Evolutionary conservation across 2,113 vertebrate genomes (phyloP).

Genomic region (Galbula dea): DNA sequence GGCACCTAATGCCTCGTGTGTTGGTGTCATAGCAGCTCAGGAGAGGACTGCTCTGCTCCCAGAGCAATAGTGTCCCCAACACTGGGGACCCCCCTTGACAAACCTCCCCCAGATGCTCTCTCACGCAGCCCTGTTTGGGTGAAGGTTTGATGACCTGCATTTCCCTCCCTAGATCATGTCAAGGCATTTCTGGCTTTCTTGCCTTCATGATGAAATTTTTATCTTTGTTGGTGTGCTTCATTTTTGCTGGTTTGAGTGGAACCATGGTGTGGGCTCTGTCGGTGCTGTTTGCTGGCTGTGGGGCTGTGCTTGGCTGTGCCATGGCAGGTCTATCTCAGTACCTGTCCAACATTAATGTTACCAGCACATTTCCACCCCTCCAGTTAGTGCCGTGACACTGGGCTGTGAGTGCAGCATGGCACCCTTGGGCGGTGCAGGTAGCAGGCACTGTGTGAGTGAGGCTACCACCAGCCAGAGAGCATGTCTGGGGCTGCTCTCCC

Average conservation of each 20-base stretch:
- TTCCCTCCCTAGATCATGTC: background rate
- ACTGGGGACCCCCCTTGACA: fast-evolving
- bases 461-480: background rate
- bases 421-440: fast-evolving
- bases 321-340: background rate
- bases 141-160: fast-evolving
- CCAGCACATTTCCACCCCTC: background rate
- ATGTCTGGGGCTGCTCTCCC: background rate
- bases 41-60: background rate
- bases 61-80: fast-evolving
- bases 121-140: background rate
- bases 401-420: background rate
- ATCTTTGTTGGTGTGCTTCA: fast-evolving
- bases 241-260: background rate
- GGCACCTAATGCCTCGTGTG: fast-evolving
- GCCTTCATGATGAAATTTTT: background rate
- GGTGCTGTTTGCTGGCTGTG: background rate
- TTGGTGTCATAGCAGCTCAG: background rate
- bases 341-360: fast-evolving
- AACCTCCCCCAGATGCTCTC: background rate
- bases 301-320: background rate
- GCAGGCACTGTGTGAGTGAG: fast-evolving
- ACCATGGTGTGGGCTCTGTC: fast-evolving
- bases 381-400: fast-evolving
- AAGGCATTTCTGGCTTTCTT: background rate